Percentiles rank a stretch among this genome's conserved stretches.
phyloP scores from a whole-genome alignment of 2,888 invertebrate species.

The Synanthedon formicaeformis region DNA sequence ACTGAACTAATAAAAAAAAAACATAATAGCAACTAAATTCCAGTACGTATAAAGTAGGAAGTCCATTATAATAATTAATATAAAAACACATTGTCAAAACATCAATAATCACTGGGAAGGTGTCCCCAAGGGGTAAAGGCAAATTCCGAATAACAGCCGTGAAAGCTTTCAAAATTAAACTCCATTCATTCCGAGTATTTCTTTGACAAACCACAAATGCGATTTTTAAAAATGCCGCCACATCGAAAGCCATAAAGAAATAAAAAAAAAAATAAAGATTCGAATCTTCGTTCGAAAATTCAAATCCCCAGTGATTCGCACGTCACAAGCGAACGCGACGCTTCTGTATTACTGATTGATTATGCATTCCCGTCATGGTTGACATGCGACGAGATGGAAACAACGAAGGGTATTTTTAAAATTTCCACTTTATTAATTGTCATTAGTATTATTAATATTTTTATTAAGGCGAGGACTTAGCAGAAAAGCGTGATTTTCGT shows the following conservation, averaged over 20 bases:
- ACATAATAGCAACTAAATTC: too few relatives aligned
- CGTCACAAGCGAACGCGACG: conserved; percentile 42
- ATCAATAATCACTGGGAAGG: conserved; percentile 47
- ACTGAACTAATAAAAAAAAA: too few relatives aligned
- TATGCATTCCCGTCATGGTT: conserved; percentile 60
- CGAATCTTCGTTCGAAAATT: conserved; percentile 51
- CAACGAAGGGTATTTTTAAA: conserved; percentile 17
- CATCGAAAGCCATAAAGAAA: conserved; percentile 22
- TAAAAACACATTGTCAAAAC: conserved; percentile 51
- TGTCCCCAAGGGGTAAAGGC: conserved; percentile 35
- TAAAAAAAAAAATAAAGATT: conserved; percentile 45
- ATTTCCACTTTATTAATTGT: not conserved
- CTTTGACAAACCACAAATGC: conserved; percentile 45
- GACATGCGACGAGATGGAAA: conserved; percentile 37
- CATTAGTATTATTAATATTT: too few relatives aligned
- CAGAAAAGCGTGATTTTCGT: too few relatives aligned
- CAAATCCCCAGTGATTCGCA: conserved; percentile 52
- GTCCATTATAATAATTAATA: conserved; percentile 33
- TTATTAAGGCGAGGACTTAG: too few relatives aligned
- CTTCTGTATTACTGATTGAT: conserved; percentile 64
- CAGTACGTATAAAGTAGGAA: not conserved
- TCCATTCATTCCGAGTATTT: conserved; percentile 54
- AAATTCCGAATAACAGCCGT: conserved; percentile 50
- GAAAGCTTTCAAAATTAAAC: conserved; percentile 66
- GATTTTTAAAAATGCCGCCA: conserved; percentile 36